Evolutionary conservation across 2,797 vertebrate genomes (phyloP), one percentile per base, ranked within the genome.

Genomic region (Ataeniobius toweri): DNA sequence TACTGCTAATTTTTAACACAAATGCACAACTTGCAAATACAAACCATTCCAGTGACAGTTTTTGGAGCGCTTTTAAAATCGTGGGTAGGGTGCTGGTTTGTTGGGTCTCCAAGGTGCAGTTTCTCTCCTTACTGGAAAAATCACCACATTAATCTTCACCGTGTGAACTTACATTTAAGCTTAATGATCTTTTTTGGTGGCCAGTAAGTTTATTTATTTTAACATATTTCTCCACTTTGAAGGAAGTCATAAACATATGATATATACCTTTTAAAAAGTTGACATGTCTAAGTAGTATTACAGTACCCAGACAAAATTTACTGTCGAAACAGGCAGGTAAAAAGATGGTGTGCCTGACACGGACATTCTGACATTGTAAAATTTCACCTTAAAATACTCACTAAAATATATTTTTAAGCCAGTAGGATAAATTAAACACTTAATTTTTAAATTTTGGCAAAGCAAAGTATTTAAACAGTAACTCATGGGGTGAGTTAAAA

Each of bases 401-500:
- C 0, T 20, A 36, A 73, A 80, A 61, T 28, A 28, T 4, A 14
- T 48, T 53, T 6, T 41, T 39, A 41, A 22, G 46, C 28, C 12
- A 71, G 61, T 46, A 77, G 56, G 3, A 36, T 36, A 36, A 36
- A 36, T 36, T 36, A 20, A 72, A 46, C 3, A 6, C 51, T 75
- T 74, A 9, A 58, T 73, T 83, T 76, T 56, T 20, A 46, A 31
- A 61, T 26, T 56, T 22, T 4, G 24, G 53, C 2, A 9, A 3
- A 68, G 61, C 10, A 6, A 3, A 0, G 22, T 36, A 28, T 74
- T 79, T 71, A 76, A 85, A 74, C 28, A 48, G 61, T 48, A 59
- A 31, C 48, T 61, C n/a, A 26, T 24, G 59, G 83, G 28, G 65
- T 26, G 76, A 78, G 55, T 73, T 46, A 69, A 41, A 81, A 53